Evolutionary conservation across 1,140 invertebrate species (phyloP).

Genomic region (Marisa cornuarietis): DNA sequence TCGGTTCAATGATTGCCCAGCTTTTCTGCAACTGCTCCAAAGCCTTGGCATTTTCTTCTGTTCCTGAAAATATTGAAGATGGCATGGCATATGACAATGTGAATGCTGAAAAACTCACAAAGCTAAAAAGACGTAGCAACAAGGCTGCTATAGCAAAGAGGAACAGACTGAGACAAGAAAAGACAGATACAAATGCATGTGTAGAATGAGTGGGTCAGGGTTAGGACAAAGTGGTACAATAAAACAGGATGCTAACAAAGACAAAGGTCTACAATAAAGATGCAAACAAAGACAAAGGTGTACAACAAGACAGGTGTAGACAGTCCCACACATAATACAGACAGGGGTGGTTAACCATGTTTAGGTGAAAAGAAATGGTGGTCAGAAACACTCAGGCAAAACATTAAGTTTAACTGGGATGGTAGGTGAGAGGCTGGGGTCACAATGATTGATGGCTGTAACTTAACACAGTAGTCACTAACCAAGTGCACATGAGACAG

Average conservation of each 20-base stretch:
- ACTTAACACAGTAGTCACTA: too few relatives aligned
- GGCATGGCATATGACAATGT: neutral
- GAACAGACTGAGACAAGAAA: neutral
- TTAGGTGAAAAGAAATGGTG: too few relatives aligned
- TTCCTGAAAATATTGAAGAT: slow-evolving; percentile 37
- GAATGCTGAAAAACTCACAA: neutral
- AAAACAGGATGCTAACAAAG: neutral
- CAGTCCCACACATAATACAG: neutral
- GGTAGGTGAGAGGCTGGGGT: too few relatives aligned
- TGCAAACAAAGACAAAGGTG: neutral
- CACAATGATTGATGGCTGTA: too few relatives aligned
- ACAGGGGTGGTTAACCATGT: neutral
- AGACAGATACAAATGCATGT: neutral
- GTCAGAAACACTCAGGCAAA: too few relatives aligned
- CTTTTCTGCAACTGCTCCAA: slow-evolving; percentile 56
- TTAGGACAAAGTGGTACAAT: too few relatives aligned
- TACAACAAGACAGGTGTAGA: neutral
- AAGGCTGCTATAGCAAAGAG: too few relatives aligned
- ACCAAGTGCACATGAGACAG: too few relatives aligned
- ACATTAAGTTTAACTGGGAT: too few relatives aligned
- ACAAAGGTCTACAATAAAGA: neutral
- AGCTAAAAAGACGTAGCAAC: neutral
- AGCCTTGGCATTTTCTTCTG: slow-evolving; percentile 56
- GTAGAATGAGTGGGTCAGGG: neutral
- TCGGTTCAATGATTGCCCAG: slow-evolving; percentile 59